Evolutionary conservation across 2,797 vertebrate species (phyloP).

Genomic region (Prunella strophiata): DNA sequence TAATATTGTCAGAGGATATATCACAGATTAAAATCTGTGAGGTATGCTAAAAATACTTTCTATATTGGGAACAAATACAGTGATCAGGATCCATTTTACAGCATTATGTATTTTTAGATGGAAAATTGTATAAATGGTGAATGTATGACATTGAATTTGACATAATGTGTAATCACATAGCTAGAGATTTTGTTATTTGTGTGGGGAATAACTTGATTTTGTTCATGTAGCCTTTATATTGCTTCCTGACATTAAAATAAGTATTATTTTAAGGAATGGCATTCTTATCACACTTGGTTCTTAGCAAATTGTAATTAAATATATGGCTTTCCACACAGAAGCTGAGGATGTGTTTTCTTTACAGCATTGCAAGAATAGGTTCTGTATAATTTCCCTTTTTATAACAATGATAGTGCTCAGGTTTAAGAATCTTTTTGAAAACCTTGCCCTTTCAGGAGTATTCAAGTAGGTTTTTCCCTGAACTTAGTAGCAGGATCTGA

Average conservation of each 20-base stretch:
- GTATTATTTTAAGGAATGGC: background rate
- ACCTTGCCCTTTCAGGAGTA: background rate
- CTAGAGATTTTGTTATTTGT: background rate
- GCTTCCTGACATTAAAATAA: constrained; percentile 16
- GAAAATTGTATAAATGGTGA: background rate
- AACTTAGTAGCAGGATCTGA: background rate
- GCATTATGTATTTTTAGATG: background rate
- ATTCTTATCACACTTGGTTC: background rate
- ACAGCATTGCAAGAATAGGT: background rate
- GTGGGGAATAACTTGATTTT: background rate
- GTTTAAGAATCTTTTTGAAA: background rate
- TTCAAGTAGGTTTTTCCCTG: background rate
- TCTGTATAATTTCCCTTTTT: background rate
- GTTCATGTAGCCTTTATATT: background rate
- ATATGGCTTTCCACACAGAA: background rate
- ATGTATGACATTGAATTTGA: background rate
- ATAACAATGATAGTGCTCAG: background rate
- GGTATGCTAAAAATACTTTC: background rate
- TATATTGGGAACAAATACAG: background rate
- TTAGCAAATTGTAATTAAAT: background rate
- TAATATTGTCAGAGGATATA: background rate
- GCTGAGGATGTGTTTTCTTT: background rate
- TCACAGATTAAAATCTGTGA: background rate
- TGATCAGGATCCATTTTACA: background rate
- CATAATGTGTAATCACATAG: background rate